A percentile compares a stretch with the other conserved stretches of the same genome.
phyloP scores from a whole-genome alignment of 2,113 vertebrate species.

The Silurus glanis region DNA sequence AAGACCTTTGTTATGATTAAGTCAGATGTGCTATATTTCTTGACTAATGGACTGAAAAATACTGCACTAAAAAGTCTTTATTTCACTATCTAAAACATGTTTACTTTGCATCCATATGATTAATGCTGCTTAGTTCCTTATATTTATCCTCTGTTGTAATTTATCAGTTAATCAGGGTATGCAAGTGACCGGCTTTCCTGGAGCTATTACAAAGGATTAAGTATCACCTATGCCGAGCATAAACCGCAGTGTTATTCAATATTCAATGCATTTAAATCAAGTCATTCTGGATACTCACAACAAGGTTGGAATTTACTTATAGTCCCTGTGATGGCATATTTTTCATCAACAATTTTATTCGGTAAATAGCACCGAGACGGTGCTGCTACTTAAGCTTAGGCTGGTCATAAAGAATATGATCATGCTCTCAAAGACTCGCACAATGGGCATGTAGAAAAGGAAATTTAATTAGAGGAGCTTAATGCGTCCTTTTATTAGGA shows the following conservation, averaged over 20 bases:
- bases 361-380: slow-evolving; percentile 18
- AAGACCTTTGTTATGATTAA: slow-evolving; percentile 23
- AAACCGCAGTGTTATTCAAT: slow-evolving; percentile 56
- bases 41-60: slow-evolving; percentile 50
- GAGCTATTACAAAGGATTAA: slow-evolving; percentile 58
- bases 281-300: slow-evolving; percentile 53
- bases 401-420: slow-evolving; percentile 26
- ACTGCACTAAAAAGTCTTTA: slow-evolving; percentile 50
- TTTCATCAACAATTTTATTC: slow-evolving; percentile 36
- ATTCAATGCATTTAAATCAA: slow-evolving; percentile 66
- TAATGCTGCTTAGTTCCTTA: slow-evolving; percentile 34
- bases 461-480: slow-evolving; percentile 55
- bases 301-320: slow-evolving; percentile 32
- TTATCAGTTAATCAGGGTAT: slow-evolving; percentile 61
- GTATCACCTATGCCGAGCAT: slow-evolving; percentile 61
- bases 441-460: slow-evolving; percentile 54
- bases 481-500: slow-evolving; percentile 53
- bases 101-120: slow-evolving; percentile 37
- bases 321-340: slow-evolving; percentile 12
- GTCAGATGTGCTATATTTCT: slow-evolving; percentile 28
- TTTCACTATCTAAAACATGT: slow-evolving; percentile 53
- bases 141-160: slow-evolving; percentile 54
- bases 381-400: slow-evolving; percentile 16
- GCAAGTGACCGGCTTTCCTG: slow-evolving; percentile 47
- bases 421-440: slow-evolving; percentile 37